Percentiles rank a stretch among this genome's conserved stretches.
Conservation (phyloP, 2,113 vertebrate genomes). For the Delphinapterus leucas region DNA sequence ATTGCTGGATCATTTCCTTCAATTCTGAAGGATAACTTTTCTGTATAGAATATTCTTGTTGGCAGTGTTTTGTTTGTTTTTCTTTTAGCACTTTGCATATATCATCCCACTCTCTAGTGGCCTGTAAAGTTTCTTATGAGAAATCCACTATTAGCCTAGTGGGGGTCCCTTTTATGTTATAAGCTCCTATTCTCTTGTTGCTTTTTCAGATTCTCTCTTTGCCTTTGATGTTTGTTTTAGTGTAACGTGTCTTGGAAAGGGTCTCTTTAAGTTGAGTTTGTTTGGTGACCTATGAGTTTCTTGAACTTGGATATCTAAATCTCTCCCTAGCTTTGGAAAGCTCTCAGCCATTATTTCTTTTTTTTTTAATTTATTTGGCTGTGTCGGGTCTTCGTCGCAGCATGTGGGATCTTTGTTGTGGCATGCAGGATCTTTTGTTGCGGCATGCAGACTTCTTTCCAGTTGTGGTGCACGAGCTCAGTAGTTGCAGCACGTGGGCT, state of each 20-base stretch:
- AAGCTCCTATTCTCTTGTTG: neutral
- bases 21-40: no score
- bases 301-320: neutral
- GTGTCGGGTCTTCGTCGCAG: accelerated
- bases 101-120: neutral
- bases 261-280: neutral
- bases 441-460: no score
- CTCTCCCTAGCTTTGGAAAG: neutral
- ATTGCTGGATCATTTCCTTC: no score
- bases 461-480: no score
- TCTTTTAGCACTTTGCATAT: no score
- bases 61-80: no score
- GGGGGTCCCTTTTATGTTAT: neutral
- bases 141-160: no score
- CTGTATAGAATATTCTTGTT: no score
- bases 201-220: neutral
- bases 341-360: neutral
- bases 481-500: no score
- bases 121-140: neutral
- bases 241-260: neutral
- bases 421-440: no score
- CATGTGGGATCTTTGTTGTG: no score
- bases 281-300: neutral
- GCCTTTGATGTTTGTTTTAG: neutral
- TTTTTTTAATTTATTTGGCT: no score